These are phyloP conservation scores for Pararge aegeria DNA, from an alignment of 1,140 invertebrate genomes.

Conservation along the genomic window DNA sequence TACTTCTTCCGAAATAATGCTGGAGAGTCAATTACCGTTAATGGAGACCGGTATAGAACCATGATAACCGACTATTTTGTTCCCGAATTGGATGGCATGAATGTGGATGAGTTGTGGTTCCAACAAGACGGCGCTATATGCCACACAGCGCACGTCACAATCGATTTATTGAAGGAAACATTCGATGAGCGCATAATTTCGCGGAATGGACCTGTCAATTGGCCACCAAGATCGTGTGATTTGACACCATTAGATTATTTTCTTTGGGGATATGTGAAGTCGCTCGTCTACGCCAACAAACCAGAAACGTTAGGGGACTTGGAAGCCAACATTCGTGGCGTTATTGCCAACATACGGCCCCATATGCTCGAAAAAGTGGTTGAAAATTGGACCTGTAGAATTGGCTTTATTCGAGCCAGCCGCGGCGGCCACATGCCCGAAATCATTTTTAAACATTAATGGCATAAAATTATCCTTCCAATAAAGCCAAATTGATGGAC, in stretches of 20 bases:
- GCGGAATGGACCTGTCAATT: conserved; percentile 19
- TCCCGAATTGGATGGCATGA: conserved; percentile 16
- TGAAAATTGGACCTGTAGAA: too few relatives aligned
- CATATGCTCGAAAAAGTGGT: too few relatives aligned
- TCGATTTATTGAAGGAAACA: conserved; percentile 11
- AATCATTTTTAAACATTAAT: too few relatives aligned
- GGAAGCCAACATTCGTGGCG: conserved; percentile 13
- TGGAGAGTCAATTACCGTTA: conserved; percentile 40
- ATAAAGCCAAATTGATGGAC: too few relatives aligned
- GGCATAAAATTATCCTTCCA: too few relatives aligned
- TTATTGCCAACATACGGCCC: too few relatives aligned
- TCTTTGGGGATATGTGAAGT: conserved; percentile 17
- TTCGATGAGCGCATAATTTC: too few relatives aligned
- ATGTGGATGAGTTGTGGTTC: conserved; percentile 20
- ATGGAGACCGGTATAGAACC: conserved; percentile 43
- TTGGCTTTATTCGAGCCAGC: too few relatives aligned
- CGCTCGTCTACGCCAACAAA: too few relatives aligned
- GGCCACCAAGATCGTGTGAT: conserved; percentile 34
- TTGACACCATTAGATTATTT: conserved; percentile 27
- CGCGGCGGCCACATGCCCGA: too few relatives aligned
- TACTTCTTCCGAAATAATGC: conserved; percentile 51
- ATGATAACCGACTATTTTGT: conserved; percentile 53
- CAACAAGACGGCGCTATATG: conserved; percentile 26
- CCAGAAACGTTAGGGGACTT: neutral
- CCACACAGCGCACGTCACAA: conserved; percentile 24